Evolutionary conservation across 2,888 invertebrate species (phyloP), one percentile per base, ranked within the genome.

Genomic region (Dysmachus trigonus): DNA sequence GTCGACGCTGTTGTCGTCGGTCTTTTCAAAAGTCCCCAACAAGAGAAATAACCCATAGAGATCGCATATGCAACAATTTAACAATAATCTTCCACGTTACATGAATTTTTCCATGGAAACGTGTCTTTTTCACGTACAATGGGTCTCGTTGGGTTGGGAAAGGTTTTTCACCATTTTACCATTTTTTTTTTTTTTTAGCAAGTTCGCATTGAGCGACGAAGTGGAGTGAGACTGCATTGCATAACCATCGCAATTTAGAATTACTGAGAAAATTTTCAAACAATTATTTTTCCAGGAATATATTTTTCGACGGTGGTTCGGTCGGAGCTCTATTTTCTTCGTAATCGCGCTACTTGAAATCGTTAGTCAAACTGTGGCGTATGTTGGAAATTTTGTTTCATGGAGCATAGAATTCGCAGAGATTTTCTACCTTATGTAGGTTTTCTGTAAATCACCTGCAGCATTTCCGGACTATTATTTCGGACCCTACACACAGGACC

Each of bases 231-330:
- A 27, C 27, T 27, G 62, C 27, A 27, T 62, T 62, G 62, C 62
- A 62, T 62, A 62, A 62, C 27, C 62, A 22, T 3, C 62, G 7
- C 62, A 62, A 62, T 62, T 62, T 62, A 27, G 62, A 62, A 62
- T 62, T 62, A 62, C 62, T 76, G 77, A 47, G 77, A 77, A 77
- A 77, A 77, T 77, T 77, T 77, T 41, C 47, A 77, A 77, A 77
- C 77, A 77, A 77, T 77, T 77, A 77, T 77, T 47, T 47, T 77
- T 77, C 62, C 62, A 62, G 62, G 62, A 27, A 62, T 62, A 41
- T 8, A 62, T 62, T 62, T 41, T 62, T 62, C 27, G 3, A 62
- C 27, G 27, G 5, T 4, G 47, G n/a, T 47, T 47, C 22, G 18
- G 62, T 22, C 18, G 18, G 22, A 7, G n/a, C n/a, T n/a, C 15